Evolutionary conservation across 2,797 vertebrate species (phyloP), one percentile per base, ranked within the genome.

Genomic region (Tamandua tetradactyla): DNA sequence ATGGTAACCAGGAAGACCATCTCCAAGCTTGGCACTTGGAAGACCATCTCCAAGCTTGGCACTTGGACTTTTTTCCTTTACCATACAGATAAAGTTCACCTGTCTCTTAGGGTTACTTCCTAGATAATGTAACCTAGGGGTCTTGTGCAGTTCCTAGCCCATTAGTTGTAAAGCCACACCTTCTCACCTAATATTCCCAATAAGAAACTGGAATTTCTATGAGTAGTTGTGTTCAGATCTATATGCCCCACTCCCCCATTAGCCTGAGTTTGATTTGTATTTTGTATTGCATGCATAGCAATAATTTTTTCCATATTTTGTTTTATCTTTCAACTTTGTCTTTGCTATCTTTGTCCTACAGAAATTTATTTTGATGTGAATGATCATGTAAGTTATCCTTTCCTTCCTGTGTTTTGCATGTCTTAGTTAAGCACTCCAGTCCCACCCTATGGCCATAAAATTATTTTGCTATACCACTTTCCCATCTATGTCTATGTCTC

Each of bases 321-420:
- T 81, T n/a, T 72, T 95, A 49, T 25, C 35, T 92, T 95, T 93
- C 71, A 84, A 40, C 47, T 62, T 94, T 75, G 64, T 76, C 52
- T 95, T 87, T 92, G 42, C 71, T 87, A 27, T 47, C 92, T 83
- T 94, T 91, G 40, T 79, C 4, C 6, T 80, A 3, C 40, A 84
- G 57, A 94, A 87, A 92, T 95, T 84, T 88, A 66, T 95, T 92
- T 96, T 62, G 32, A 49, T 76, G 12, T 91, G 78, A 94, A 88
- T 68, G 10, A 35, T 76, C 20, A 40, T 68, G 40, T 55, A 94
- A 89, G 40, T 35, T 2, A 37, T 62, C 27, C 52, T 66, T 93
- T 89, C 42, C 47, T 91, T 94, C 42, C 40, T 90, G 23, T 91
- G 62, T 80, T 83, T 87, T 83, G 3, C 5, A 27, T 35, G 44